Evolutionary conservation across 2,888 invertebrate genomes (phyloP), one percentile per base, ranked within the genome.

Genomic region (Dolichomitus sp.): DNA sequence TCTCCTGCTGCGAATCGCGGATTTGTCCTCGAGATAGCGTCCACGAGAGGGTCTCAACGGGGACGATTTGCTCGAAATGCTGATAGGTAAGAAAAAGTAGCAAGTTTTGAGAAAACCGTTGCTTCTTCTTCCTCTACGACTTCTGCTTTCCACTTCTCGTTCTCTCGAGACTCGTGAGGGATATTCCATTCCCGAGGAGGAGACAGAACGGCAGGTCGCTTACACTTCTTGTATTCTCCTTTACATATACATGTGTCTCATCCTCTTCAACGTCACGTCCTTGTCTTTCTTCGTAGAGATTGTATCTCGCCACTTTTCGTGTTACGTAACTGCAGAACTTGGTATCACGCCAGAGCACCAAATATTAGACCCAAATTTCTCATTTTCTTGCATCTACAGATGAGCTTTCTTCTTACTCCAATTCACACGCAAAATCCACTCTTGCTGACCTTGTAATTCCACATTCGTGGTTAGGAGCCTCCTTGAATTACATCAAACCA

Each of bases 181-280:
- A 82, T 80, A 77, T 81, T 84, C 80, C 80, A 75, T 76, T 80
- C 73, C 81, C 81, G 77, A 63, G 48, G 40, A 73, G 52, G 42
- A 54, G 59, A 75, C 23, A 27, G n/a, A 30, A 73, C 72, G 54
- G 14, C n/a, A 61, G 9, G 19, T 37, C 42, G 54, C 66, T 48
- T 33, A 70, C 23, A 57, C 42, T 37, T 54, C 50, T 68, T 52
- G 70, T 70, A 40, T 59, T 33, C 33, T 27, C 54, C 14, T 7
- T 37, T 50, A n/a, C 50, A 40, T n/a, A 40, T n/a, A 19, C 1
- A 17, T 19, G 14, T 52, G n/a, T 52, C 12, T 30, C 14, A 7
- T 40, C 54, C n/a, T 14, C 54, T 66, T 66, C 17, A 14, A 27
- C 14, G 17, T 14, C n/a, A 37, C 68, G 33, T 68, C 11, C 3